A percentile compares a stretch with the other conserved stretches of the same genome.
These are phyloP conservation scores for Etheostoma cragini DNA, from an alignment of 2,113 vertebrate genomes.

Conservation along the genomic window DNA sequence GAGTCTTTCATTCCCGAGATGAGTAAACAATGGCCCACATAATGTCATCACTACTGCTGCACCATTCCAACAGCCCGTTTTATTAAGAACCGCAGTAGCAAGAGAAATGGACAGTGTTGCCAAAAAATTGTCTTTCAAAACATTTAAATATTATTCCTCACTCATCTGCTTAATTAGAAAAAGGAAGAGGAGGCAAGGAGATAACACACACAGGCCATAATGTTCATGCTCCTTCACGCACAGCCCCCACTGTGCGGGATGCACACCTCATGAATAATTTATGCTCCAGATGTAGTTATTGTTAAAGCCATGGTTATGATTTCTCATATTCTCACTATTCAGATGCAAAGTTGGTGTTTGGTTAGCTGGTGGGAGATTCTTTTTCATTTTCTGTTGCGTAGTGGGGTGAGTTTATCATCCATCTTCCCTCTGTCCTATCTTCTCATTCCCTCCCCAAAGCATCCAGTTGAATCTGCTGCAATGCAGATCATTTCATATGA, in stretches of 20 bases:
- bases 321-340: conserved; percentile 48
- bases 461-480: conserved; percentile 21
- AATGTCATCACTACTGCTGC: conserved; percentile 50
- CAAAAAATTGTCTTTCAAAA: conserved; percentile 28
- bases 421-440: conserved; percentile 7
- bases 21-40: conserved; percentile 56
- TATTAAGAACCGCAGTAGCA: conserved; percentile 23
- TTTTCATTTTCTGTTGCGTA: conserved; percentile 37
- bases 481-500: conserved; percentile 1
- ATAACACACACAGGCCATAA: conserved; percentile 27
- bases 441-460: conserved; percentile 12
- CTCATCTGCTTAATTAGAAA: conserved; percentile 38
- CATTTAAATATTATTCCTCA: conserved; percentile 25
- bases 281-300: conserved; percentile 33
- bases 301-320: conserved; percentile 39
- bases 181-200: conserved; percentile 6
- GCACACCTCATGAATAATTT: conserved; percentile 45
- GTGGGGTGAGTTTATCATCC: conserved; percentile 30
- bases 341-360: conserved; percentile 47
- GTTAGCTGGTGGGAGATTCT: conserved; percentile 12
- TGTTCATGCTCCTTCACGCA: neutral
- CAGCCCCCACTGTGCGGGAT: conserved; percentile 3
- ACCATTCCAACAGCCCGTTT: conserved; percentile 25
- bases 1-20: conserved; percentile 62
- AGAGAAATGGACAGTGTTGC: conserved; percentile 3